phyloP scores from a whole-genome alignment of 2,113 vertebrate genomes.

The Talpa occidentalis region DNA sequence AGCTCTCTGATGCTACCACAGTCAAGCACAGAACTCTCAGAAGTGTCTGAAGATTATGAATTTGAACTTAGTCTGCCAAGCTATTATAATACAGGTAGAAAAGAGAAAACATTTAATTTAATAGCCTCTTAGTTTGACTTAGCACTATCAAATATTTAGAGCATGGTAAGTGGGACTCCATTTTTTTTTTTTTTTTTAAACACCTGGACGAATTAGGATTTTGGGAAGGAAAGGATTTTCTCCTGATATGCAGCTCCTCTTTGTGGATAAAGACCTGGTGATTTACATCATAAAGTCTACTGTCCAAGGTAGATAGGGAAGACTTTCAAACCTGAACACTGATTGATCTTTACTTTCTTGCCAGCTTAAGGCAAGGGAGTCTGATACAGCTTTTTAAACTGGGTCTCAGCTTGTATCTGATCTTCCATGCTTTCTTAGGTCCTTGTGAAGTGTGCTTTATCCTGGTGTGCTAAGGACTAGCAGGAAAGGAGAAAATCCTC shows the following conservation, averaged over 20 bases:
- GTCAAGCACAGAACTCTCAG: neutral
- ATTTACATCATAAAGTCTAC: neutral
- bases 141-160: conserved; percentile 30
- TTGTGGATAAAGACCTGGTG: neutral
- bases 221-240: neutral
- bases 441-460: neutral
- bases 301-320: neutral
- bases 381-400: neutral
- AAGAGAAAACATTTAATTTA: conserved; percentile 2
- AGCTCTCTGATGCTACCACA: neutral
- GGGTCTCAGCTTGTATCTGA: neutral
- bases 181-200: conserved; percentile 32
- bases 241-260: neutral
- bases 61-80: neutral
- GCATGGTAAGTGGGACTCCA: neutral
- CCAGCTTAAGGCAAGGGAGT: neutral
- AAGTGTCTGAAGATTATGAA: neutral
- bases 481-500: neutral
- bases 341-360: neutral
- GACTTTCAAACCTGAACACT: neutral
- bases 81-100: neutral
- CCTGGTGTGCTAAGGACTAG: neutral
- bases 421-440: neutral
- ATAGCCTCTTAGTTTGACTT: neutral
- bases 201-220: neutral